Evolutionary conservation across 2,888 invertebrate genomes (phyloP), one percentile per base, ranked within the genome.

Genomic region (Ophion ventricosus): DNA sequence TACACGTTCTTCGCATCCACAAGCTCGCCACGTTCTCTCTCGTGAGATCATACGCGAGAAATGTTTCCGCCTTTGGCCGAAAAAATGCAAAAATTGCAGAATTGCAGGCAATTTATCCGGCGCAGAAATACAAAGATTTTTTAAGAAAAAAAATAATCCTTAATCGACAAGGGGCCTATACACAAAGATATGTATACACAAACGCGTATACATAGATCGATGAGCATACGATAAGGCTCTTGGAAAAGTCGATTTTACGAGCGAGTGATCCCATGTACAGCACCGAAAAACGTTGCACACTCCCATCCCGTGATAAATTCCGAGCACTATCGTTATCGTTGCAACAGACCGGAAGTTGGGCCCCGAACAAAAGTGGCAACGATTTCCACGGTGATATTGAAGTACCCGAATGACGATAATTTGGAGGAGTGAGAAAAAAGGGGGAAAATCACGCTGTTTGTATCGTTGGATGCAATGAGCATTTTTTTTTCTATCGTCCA

Each of bases 1-100:
- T 40, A 67, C 64, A 70, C 56, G 57, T 73, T 77, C 23, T 29
- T 59, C 29, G 57, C 77, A 74, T 79, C 78, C 64, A 40, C 70
- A 54, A 63, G 26, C 80, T 7, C 67, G 43, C 56, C 54, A 54
- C 56, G 69, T 64, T 70, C 64, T 78, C 23, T 40, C 40, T 69
- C 54, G 25, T n/a, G 25, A 49, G 43, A 25, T n/a, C n/a, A 63
- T 40, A 10, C 11, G 59, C 72, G 5, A 61, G 57, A 59, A 49
- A 17, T 29, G 54, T 20, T 56, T 35, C 56, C 56, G 56, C 4
- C 29, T 40, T 57, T 23, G 26, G 10, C 25, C 17, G 54, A 20
- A 67, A 74, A 74, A 40, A 20, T 0, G 23, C 1, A 49, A 75
- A 43, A 4, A 1, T 7, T 4, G 43, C 11, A 23, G 61, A 54